These are phyloP conservation scores for Epinephelus moara DNA, from an alignment of 2,113 vertebrate species.

Conservation along the genomic window DNA sequence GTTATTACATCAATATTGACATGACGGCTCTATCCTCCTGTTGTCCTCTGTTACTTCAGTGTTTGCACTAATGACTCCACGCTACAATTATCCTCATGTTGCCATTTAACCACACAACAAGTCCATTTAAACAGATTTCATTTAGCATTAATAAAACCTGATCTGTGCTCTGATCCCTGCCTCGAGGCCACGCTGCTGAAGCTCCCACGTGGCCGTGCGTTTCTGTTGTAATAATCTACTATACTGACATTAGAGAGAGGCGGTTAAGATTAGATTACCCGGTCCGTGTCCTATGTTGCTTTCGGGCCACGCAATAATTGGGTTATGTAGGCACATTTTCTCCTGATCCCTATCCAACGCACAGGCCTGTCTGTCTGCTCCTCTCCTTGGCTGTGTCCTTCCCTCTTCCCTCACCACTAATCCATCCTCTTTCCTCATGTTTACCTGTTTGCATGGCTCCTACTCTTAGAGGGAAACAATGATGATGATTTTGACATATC, in stretches of 20 bases:
- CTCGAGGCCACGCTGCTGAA: constrained; percentile 31
- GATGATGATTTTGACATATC: background rate
- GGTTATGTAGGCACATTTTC: constrained; percentile 72
- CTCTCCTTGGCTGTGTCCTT: constrained; percentile 28
- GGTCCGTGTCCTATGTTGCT: constrained; percentile 47
- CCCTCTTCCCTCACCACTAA: background rate
- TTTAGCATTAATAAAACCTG: constrained; percentile 45
- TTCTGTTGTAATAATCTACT: constrained; percentile 60
- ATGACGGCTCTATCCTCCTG: background rate
- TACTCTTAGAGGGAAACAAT: background rate
- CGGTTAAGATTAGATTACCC: constrained; percentile 68
- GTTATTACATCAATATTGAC: background rate
- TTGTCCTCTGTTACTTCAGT: background rate
- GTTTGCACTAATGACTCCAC: constrained; percentile 7
- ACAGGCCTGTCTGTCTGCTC: constrained; percentile 28
- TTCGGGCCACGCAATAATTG: constrained; percentile 66
- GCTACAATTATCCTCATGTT: background rate
- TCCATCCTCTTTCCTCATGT: constrained; percentile 8
- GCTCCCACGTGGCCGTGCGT: constrained; percentile 48
- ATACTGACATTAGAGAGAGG: constrained; percentile 59
- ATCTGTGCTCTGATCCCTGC: constrained; percentile 37
- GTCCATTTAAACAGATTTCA: constrained; percentile 44
- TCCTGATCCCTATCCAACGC: constrained; percentile 59
- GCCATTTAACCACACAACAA: constrained; percentile 15
- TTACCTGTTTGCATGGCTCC: background rate